Conservation (phyloP, 2,797 vertebrate species). For the Bradypus variegatus region DNA sequence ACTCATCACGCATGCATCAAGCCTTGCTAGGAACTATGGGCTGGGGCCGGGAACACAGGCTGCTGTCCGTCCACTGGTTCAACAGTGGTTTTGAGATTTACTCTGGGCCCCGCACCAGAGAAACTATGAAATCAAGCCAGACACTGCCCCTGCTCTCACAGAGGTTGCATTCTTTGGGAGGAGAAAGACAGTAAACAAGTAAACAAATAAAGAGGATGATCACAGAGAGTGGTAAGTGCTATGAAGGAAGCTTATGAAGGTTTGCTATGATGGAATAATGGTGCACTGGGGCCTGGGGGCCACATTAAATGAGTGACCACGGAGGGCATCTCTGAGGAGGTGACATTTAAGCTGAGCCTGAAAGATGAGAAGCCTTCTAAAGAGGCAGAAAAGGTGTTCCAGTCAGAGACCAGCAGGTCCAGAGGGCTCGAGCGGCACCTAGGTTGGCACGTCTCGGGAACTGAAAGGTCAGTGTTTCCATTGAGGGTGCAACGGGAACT, state of each 20-base stretch:
- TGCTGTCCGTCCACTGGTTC: neutral
- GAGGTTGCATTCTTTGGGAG: neutral
- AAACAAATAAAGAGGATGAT: neutral
- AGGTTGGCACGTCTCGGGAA: neutral
- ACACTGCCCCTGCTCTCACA: too few species aligned
- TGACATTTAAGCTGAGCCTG: neutral
- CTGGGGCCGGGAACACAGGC: neutral
- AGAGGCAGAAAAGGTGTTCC: neutral
- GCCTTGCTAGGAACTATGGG: too few species aligned
- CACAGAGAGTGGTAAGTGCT: neutral
- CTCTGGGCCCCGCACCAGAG: neutral
- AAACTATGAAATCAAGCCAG: neutral
- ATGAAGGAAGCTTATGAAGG: neutral
- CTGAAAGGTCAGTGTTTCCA: neutral
- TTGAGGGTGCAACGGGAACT: neutral
- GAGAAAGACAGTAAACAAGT: neutral
- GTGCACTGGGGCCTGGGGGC: neutral
- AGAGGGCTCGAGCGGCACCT: neutral
- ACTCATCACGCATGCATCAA: neutral
- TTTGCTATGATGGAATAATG: neutral
- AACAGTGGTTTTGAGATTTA: neutral
- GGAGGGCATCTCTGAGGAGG: neutral
- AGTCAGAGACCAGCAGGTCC: neutral
- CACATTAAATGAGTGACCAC: neutral
- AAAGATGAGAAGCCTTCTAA: neutral